Conservation (phyloP, 2,797 vertebrate genomes). For the Melanotaenia trifasciata region DNA sequence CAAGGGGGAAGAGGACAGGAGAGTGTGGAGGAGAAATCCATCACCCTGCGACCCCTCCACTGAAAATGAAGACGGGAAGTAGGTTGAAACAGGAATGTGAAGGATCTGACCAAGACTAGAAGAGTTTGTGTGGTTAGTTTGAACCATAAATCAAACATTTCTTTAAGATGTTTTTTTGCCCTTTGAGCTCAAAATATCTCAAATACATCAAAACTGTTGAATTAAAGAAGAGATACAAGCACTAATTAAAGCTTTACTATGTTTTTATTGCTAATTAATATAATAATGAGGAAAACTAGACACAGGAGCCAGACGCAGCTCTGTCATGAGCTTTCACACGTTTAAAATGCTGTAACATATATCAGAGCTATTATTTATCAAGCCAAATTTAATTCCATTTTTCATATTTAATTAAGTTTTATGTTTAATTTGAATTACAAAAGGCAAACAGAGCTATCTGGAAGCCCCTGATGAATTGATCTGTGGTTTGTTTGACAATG, state of each 20-base stretch:
- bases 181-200: slow-evolving; percentile 16
- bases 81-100: slow-evolving; percentile 66
- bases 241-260: slow-evolving; percentile 44
- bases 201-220: slow-evolving; percentile 43
- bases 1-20: slow-evolving; percentile 67
- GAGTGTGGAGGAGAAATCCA: slow-evolving; percentile 67
- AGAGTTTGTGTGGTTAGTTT: slow-evolving; percentile 17
- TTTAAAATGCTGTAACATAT: slow-evolving; percentile 1
- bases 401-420: background rate
- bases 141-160: background rate
- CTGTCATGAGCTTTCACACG: slow-evolving; percentile 7
- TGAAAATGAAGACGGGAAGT: slow-evolving; percentile 67
- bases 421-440: slow-evolving; percentile 20
- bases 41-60: slow-evolving; percentile 67
- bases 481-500: background rate
- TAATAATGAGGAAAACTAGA: background rate
- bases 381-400: background rate
- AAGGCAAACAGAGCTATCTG: slow-evolving; percentile 10
- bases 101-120: slow-evolving; percentile 53
- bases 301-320: background rate
- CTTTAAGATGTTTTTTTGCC: slow-evolving; percentile 10
- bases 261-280: slow-evolving; percentile 44
- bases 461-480: background rate
- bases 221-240: slow-evolving; percentile 35
- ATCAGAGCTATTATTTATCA: slow-evolving; percentile 19